Base-by-base conservation (phyloP, 2,888 invertebrate species). In the Drosophila nigritarsus region DNA sequence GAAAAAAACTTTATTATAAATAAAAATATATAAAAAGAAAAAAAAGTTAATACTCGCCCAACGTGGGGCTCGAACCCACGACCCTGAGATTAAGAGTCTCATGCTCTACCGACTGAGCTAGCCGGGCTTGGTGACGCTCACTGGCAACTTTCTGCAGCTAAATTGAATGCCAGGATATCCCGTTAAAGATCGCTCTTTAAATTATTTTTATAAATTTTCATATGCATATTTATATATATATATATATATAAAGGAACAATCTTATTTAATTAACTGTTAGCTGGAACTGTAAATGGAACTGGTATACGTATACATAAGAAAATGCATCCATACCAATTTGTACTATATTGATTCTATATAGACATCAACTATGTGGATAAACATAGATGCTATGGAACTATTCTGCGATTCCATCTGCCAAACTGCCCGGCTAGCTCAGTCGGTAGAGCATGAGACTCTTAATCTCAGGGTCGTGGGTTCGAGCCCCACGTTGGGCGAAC, bases 51-150 rank as follows among this genome's bases (percentile, higher is more conserved):
- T 4, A 9, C 9, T 55, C 75, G 75, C 86, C 86, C 86, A 90
- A 90, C 86, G 90, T 87, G 86, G 86, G 86, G 90, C 87, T 90
- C 89, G 89, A 89, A 90, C 88, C 82, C 90, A 89, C 73, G 69
- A 68, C 69, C 87, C 87, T 89, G 87, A 87, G 89, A 87, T 87
- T 87, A 87, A 87, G 87, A 87, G 87, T 87, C 87, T 87, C 87
- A 89, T 86, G 90, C 86, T 86, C 90, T 86, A 86, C 86, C 86
- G 86, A 89, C 86, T 86, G 86, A 86, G 86, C 86, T 86, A 86
- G 86, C 86, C 86, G 86, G 86, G 86, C 85, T 36, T 1, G 42
- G 30, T 71, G 51, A 51, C 2, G 9, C 15, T 30, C 27, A 0
- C 0, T 1, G 11, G 42, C 50, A 50, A 49, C 3, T 29, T 50